A percentile compares a stretch with the other conserved stretches of the same genome.
Conservation (phyloP, 2,888 invertebrate species). For the Chromoteleia sp. region DNA sequence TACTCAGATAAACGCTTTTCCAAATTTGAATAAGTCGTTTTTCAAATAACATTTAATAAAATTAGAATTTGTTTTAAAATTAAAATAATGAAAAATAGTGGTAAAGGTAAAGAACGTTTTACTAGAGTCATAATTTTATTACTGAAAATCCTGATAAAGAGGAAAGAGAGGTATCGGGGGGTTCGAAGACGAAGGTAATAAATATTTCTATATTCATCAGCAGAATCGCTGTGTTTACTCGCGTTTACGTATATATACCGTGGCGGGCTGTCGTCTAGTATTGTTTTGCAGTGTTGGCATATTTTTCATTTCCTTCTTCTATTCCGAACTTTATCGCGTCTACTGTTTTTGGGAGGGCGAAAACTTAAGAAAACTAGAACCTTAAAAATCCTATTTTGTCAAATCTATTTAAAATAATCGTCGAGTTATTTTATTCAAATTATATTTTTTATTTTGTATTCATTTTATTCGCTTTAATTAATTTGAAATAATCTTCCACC, state of each 20-base stretch:
- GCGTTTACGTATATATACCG: slow-evolving; percentile 9
- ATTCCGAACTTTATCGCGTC: slow-evolving; percentile 35
- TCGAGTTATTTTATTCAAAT: not conserved
- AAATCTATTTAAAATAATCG: not conserved
- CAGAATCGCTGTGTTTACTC: slow-evolving; percentile 37
- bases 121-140: slow-evolving; percentile 19
- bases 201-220: slow-evolving; percentile 51
- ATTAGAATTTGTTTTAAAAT: too few relatives aligned
- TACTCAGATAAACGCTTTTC: too few relatives aligned
- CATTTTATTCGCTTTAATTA: too few relatives aligned
- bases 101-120: not conserved
- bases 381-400: slow-evolving; percentile 1
- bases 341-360: slow-evolving; percentile 10
- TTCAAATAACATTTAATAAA: not conserved
- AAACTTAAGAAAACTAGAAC: slow-evolving; percentile 33
- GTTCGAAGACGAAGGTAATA: slow-evolving; percentile 35
- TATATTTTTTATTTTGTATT: too few relatives aligned
- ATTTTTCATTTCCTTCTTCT: slow-evolving; percentile 55
- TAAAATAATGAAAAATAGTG: too few relatives aligned
- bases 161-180: slow-evolving; percentile 20
- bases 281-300: slow-evolving; percentile 59
- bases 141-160: slow-evolving; percentile 33
- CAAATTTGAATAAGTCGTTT: too few relatives aligned
- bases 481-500: too few relatives aligned
- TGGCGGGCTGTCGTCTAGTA: slow-evolving; percentile 34